phyloP scores from a whole-genome alignment of 2,797 vertebrate species.

The Rhodeus uyekii region DNA sequence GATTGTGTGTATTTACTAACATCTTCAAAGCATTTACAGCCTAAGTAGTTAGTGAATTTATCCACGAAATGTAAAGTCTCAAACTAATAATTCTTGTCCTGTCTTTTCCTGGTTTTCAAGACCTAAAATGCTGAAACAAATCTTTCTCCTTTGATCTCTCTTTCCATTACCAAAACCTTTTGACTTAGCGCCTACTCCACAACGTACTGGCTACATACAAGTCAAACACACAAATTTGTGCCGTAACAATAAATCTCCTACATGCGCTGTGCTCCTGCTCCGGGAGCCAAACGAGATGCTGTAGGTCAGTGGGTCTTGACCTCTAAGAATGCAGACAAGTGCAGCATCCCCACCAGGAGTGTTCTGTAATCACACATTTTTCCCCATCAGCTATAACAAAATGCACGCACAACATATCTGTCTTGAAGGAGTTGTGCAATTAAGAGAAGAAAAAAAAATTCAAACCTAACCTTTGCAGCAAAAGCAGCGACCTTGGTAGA shows the following conservation, averaged over 20 bases:
- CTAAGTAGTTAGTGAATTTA: not conserved
- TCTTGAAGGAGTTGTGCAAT: constrained; percentile 41
- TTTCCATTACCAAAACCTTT: constrained; percentile 31
- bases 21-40: constrained; percentile 16
- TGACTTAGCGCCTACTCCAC: not conserved
- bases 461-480: constrained; percentile 24
- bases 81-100: constrained; percentile 13
- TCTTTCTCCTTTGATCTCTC: constrained; percentile 26
- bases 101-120: not conserved
- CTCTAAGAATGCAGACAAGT: constrained; percentile 7
- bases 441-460: constrained; percentile 44
- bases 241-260: not conserved
- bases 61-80: not conserved
- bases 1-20: not conserved
- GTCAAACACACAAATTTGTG: not conserved
- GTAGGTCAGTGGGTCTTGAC: not conserved
- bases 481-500: constrained; percentile 48
- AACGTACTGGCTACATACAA: not conserved
- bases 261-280: not conserved
- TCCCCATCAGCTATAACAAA: constrained; percentile 14
- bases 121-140: constrained; percentile 30
- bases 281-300: not conserved
- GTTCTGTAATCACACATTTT: constrained; percentile 26
- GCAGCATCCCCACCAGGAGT: not conserved
- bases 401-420: not conserved